These are phyloP conservation scores for Apostichopus parvimensis DNA, from an alignment of 35 echinoderm and acorn worm genomes.

Conservation along the genomic window DNA sequence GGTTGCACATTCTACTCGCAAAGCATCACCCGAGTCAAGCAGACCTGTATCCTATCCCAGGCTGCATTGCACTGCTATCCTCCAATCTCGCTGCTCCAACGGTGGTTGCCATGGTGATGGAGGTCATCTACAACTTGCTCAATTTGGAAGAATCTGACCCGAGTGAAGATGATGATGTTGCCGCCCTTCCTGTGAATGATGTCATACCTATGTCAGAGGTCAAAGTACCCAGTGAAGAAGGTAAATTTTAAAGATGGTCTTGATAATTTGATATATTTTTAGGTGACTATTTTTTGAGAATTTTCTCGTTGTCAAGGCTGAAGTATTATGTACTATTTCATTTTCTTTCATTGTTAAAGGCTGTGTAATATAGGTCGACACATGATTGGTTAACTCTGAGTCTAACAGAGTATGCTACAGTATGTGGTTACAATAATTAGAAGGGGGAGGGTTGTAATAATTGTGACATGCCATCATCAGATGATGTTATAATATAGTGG, in stretches of 20 bases:
- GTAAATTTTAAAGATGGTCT: neutral
- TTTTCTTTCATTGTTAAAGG: too few species aligned
- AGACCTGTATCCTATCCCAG: slow-evolving; percentile 41
- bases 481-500: too few species aligned
- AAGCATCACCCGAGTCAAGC: slow-evolving; percentile 68
- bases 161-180: slow-evolving; percentile 18
- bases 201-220: slow-evolving; percentile 27
- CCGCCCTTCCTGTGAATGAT: neutral
- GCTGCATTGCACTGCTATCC: slow-evolving; percentile 62
- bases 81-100: slow-evolving; percentile 37
- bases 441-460: too few species aligned
- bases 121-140: slow-evolving; percentile 77
- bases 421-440: too few species aligned
- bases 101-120: slow-evolving; percentile 81
- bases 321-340: too few species aligned
- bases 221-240: slow-evolving; percentile 29
- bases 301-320: too few species aligned
- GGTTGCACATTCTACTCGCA: slow-evolving; percentile 60
- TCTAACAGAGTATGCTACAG: too few species aligned
- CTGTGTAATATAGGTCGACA: too few species aligned
- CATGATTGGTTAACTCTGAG: too few species aligned
- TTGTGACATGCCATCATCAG: too few species aligned
- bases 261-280: too few species aligned
- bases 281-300: too few species aligned
- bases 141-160: slow-evolving; percentile 54